Evolutionary conservation across 2,113 vertebrate genomes (phyloP).

Genomic region (Nerophis lumbriciformis): DNA sequence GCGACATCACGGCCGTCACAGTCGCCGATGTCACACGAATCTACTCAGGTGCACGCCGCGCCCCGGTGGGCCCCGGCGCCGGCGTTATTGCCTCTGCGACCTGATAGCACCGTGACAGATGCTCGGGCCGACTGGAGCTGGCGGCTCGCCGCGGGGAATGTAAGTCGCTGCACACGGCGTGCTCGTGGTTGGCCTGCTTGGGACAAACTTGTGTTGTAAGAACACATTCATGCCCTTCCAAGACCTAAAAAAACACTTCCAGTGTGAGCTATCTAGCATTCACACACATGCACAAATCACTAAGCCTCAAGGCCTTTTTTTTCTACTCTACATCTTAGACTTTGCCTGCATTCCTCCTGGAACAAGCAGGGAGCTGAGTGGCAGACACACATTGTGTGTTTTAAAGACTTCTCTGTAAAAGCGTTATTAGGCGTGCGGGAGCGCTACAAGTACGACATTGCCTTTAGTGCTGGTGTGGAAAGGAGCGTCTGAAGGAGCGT

Average conservation of each 20-base stretch:
- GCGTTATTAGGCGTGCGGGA: slow-evolving; percentile 36
- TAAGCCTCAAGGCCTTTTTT: slow-evolving; percentile 27
- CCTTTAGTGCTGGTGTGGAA: slow-evolving; percentile 48
- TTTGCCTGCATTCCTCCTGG: slow-evolving; percentile 29
- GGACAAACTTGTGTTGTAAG: background rate
- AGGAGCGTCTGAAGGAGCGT: slow-evolving; percentile 22
- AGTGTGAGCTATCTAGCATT: slow-evolving; percentile 5
- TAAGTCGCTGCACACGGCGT: slow-evolving; percentile 1
- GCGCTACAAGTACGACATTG: slow-evolving; percentile 31
- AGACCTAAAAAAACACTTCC: slow-evolving; percentile 14
- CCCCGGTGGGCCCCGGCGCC: slow-evolving; percentile 44
- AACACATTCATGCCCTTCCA: slow-evolving; percentile 8
- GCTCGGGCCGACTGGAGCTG: slow-evolving; percentile 47
- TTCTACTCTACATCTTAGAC: slow-evolving; percentile 27
- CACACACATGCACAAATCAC: slow-evolving; percentile 15
- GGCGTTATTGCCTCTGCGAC: slow-evolving; percentile 49
- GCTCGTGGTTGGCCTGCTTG: background rate
- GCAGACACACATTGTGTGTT: slow-evolving; percentile 49
- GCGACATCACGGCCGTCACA: slow-evolving; percentile 33
- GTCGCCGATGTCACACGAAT: slow-evolving; percentile 37
- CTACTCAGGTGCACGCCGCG: slow-evolving; percentile 34
- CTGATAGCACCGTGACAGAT: slow-evolving; percentile 49
- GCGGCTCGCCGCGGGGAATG: slow-evolving; percentile 36
- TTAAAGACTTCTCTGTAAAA: slow-evolving; percentile 42
- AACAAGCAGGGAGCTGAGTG: slow-evolving; percentile 52